Base-by-base conservation (phyloP, 2,113 vertebrate species). In the Carollia perspicillata region DNA sequence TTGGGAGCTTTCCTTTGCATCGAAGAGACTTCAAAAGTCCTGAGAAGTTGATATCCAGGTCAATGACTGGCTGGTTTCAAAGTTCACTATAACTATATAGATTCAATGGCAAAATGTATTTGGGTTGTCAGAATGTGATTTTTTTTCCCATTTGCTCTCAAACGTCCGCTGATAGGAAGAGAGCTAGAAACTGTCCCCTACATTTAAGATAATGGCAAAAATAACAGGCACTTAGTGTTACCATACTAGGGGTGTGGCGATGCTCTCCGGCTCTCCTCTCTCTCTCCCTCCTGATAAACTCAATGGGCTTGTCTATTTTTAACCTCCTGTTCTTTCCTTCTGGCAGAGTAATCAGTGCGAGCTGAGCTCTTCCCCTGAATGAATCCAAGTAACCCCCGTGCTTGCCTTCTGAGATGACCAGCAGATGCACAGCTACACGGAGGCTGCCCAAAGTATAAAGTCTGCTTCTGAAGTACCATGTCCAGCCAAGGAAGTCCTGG, bases 291-390 rank as follows among this genome's bases (percentile, higher is more conserved):
- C 96, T 97, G 99, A 99, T 99, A 99, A 99, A 98, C 98, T 99
- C 98, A 98, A 98, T 99, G 98, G 98, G 97, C 95, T 93, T 97
- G 97, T 98, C 99, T 99, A 99, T 99, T 99, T 99, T 99, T 99
- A 99, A 98, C 98, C 97, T 98, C 80, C 98, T 98, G 98, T 98
- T 98, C 98, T 98, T 98, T 98, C 96, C 98, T 98, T 98, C 98
- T 98, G 98, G 98, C 99, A 96, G 98, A 97, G 96, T 95, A 95
- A 97, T 98, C 98, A 93, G 98, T 97, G 97, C 89, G 95, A 98
- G 98, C 97, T 63, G 98, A 98, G 98, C 95, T 80, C 95, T 96
- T 98, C 97, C 96, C 44, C 98, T 98, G 98, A 98, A 98, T 98
- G 98, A 96, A 97, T 96, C 94, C 97, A 74, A 95, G 96, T 6